Evolutionary conservation across 2,113 vertebrate genomes (phyloP).

Genomic region (Pelusios castaneus): DNA sequence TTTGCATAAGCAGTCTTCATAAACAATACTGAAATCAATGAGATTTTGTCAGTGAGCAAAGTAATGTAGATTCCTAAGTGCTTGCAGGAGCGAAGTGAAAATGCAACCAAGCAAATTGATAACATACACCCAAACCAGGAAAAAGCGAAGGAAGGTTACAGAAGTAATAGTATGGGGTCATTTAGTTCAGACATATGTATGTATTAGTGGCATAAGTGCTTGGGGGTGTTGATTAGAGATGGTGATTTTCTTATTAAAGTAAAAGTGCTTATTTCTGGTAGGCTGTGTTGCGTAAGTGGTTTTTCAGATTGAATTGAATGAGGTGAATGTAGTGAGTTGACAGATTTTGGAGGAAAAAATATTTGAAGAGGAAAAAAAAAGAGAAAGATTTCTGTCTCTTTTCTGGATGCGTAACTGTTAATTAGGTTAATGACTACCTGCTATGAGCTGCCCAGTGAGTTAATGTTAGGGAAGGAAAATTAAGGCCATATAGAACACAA

Average conservation of each 20-base stretch:
- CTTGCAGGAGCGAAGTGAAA: background rate
- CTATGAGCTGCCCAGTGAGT: background rate
- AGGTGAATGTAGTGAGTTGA: background rate
- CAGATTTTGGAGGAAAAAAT: background rate
- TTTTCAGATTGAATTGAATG: background rate
- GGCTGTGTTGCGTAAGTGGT: background rate
- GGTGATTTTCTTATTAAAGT: background rate
- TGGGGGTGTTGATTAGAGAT: background rate
- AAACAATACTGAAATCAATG: background rate
- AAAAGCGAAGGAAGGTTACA: background rate
- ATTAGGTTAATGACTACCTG: background rate
- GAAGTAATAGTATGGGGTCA: rapidly evolving
- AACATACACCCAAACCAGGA: background rate
- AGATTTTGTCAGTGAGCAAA: background rate
- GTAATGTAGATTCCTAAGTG: background rate
- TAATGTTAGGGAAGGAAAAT: background rate
- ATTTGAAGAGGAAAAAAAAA: background rate
- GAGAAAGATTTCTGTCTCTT: background rate
- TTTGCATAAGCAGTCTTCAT: background rate
- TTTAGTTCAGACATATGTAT: background rate
- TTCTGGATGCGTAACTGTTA: background rate
- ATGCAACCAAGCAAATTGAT: background rate
- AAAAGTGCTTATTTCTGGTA: background rate
- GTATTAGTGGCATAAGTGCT: background rate
- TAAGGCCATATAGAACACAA: slow-evolving; percentile 18